Evolutionary conservation across 2,113 vertebrate genomes (phyloP).

Genomic region (Cynopterus brachyotis): DNA sequence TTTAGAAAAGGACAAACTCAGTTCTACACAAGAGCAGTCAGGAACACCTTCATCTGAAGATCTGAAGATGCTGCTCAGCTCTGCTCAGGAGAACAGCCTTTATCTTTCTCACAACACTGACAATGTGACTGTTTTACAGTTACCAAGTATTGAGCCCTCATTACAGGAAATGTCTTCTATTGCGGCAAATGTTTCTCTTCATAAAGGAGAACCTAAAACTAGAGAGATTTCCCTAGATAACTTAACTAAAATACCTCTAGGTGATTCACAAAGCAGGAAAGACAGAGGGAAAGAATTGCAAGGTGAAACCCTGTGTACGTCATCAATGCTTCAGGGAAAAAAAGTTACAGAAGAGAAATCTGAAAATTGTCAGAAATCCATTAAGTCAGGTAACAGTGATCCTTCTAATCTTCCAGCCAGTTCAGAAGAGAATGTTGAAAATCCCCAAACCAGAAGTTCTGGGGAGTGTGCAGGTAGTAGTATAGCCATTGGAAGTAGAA

Average conservation of each 20-base stretch:
- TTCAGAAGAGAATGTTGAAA: slow-evolving; percentile 19
- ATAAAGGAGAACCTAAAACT: slow-evolving; percentile 24
- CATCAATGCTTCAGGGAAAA: slow-evolving; percentile 2
- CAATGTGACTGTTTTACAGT: not conserved
- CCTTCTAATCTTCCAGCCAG: not conserved
- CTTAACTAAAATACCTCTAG: slow-evolving; percentile 27
- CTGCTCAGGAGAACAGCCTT: slow-evolving; percentile 7
- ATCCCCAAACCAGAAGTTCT: not conserved
- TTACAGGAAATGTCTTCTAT: slow-evolving; percentile 39
- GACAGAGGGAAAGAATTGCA: slow-evolving; percentile 42
- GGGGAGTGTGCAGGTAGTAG: not conserved
- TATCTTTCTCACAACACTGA: not conserved
- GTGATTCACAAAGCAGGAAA: slow-evolving; percentile 49
- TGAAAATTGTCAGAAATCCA: slow-evolving; percentile 22
- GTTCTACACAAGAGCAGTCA: slow-evolving; percentile 45
- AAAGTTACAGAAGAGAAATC: slow-evolving; percentile 31
- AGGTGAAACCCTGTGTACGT: not conserved
- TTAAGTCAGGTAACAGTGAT: slow-evolving; percentile 15
- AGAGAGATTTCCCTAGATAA: not conserved
- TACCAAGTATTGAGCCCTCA: not conserved
- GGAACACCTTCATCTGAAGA: slow-evolving; percentile 50
- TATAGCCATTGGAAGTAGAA: not conserved
- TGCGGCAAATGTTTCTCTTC: slow-evolving; percentile 55
- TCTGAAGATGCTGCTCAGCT: not conserved
- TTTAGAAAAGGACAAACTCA: slow-evolving; percentile 61